Evolutionary conservation across 1,140 invertebrate genomes (phyloP).

Genomic region (Daktulosphaira vitifoliae): DNA sequence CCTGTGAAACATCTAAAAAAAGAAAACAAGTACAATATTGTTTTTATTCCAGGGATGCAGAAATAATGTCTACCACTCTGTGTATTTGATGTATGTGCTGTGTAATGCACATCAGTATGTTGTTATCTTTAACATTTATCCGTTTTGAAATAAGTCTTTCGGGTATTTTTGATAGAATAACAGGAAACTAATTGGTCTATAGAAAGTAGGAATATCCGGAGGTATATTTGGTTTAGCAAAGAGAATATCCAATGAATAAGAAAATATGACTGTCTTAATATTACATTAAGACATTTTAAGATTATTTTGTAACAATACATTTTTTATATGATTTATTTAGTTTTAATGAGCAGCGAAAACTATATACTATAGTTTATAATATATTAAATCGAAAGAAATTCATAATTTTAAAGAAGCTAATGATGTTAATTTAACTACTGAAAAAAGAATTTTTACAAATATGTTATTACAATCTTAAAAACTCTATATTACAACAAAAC

Average conservation of each 20-base stretch:
- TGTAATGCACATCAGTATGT: neutral
- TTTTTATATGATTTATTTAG: too few relatives aligned
- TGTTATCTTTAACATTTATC: conserved; percentile 14
- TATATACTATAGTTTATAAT: too few relatives aligned
- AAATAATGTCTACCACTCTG: neutral
- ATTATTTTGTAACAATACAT: too few relatives aligned
- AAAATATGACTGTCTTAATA: neutral
- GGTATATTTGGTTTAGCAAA: conserved; percentile 40
- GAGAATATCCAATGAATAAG: conserved; percentile 39
- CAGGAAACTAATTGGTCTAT: conserved; percentile 41
- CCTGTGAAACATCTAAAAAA: conserved; percentile 41
- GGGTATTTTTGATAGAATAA: conserved; percentile 37
- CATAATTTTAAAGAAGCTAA: too few relatives aligned
- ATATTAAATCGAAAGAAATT: too few relatives aligned
- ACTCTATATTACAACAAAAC: too few relatives aligned
- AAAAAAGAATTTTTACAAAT: too few relatives aligned
- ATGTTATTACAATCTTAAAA: too few relatives aligned
- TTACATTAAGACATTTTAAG: too few relatives aligned
- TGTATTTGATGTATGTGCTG: conserved; percentile 17
- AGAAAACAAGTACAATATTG: conserved; percentile 38
- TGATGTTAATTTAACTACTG: too few relatives aligned
- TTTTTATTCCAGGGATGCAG: neutral
- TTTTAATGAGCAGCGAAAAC: too few relatives aligned
- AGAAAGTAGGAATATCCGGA: conserved; percentile 34
- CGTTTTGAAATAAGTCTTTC: conserved; percentile 37